Evolutionary conservation across 2,888 invertebrate species (phyloP).

Genomic region (Nebria salina): DNA sequence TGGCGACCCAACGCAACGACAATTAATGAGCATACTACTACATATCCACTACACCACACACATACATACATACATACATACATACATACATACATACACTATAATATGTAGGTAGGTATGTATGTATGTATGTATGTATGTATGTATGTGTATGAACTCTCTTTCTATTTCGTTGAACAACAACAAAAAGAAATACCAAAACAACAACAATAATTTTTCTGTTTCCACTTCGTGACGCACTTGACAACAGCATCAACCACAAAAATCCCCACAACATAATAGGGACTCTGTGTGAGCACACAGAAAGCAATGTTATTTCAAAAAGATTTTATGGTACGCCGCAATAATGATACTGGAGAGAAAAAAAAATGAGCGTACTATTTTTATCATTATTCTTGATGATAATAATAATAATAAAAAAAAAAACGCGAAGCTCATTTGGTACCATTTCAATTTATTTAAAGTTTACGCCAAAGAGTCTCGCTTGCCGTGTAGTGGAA

Average conservation of each 20-base stretch:
- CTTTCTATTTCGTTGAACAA: background rate
- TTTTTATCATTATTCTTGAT: background rate
- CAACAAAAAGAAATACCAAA: background rate
- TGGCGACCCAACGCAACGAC: background rate
- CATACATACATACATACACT: background rate
- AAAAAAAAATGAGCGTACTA: background rate
- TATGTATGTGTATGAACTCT: background rate
- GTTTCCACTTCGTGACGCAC: slow-evolving; percentile 1
- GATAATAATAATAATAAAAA: background rate
- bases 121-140: background rate
- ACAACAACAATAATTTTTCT: background rate
- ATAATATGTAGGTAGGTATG: background rate
- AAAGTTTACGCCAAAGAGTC: background rate
- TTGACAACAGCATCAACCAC: background rate
- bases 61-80: slow-evolving; percentile 2
- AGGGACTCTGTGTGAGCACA: background rate
- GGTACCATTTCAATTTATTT: background rate
- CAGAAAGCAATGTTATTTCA: background rate
- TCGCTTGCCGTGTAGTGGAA: background rate
- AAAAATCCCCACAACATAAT: background rate
- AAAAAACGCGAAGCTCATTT: background rate
- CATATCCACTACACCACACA: background rate
- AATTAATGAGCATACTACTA: background rate
- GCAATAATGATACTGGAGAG: background rate
- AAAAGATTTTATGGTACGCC: background rate